phyloP scores from a whole-genome alignment of 2,113 vertebrate genomes.

The Nymphicus hollandicus region DNA sequence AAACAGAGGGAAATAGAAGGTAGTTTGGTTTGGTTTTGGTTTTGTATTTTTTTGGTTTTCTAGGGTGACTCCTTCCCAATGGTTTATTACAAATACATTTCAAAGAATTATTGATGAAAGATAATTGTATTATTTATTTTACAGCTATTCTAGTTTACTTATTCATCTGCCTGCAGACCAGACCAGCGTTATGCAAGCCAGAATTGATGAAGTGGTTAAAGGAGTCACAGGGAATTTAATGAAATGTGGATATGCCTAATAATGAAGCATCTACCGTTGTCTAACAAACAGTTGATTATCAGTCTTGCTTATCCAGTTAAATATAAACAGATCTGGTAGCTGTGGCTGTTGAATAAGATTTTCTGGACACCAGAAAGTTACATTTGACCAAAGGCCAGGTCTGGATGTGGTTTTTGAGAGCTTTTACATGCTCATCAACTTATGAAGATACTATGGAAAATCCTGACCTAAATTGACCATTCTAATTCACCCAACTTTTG shows the following conservation, averaged over 20 bases:
- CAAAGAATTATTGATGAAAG: slow-evolving; percentile 29
- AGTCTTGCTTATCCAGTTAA: slow-evolving; percentile 39
- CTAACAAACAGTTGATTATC: slow-evolving; percentile 52
- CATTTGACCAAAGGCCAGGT: not conserved
- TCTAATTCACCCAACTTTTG: slow-evolving; percentile 5
- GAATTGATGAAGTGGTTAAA: slow-evolving; percentile 54
- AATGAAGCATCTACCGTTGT: slow-evolving; percentile 38
- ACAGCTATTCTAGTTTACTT: slow-evolving; percentile 62
- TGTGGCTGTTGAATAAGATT: slow-evolving; percentile 43
- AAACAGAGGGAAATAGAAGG: not conserved
- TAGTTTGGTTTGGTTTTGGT: not conserved
- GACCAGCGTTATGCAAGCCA: slow-evolving; percentile 41
- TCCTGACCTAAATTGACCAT: slow-evolving; percentile 10
- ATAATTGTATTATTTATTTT: slow-evolving; percentile 67
- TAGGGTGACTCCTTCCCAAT: not conserved
- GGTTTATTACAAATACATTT: not conserved
- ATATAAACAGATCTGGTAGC: slow-evolving; percentile 22
- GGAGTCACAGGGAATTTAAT: slow-evolving; percentile 62
- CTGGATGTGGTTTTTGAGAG: slow-evolving; percentile 20
- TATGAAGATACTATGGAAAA: slow-evolving; percentile 16
- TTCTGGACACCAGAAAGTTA: slow-evolving; percentile 32
- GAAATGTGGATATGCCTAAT: slow-evolving; percentile 48
- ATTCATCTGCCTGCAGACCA: slow-evolving; percentile 53
- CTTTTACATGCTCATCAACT: not conserved
- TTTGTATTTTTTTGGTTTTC: not conserved